phyloP scores from a whole-genome alignment of 2,797 vertebrate species.

The Anolis apletophallus region DNA sequence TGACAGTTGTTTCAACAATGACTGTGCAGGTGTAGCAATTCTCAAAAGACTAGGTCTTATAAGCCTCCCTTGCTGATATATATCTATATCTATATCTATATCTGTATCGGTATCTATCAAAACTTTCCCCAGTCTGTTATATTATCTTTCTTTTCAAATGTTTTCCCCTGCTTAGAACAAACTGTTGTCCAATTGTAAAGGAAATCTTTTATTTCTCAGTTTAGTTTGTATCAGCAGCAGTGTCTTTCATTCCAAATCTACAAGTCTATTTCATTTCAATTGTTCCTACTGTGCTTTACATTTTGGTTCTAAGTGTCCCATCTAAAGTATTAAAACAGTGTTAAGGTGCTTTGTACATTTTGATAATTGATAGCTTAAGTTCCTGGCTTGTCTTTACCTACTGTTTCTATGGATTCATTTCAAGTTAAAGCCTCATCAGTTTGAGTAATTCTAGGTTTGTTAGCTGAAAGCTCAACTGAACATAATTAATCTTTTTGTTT shows the following conservation, averaged over 20 bases:
- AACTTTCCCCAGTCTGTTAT: neutral
- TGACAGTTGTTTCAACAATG: neutral
- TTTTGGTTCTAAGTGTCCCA: conserved; percentile 6
- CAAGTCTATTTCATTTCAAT: conserved; percentile 20
- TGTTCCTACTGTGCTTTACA: conserved; percentile 8
- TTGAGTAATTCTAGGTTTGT: conserved; percentile 19
- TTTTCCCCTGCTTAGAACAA: neutral
- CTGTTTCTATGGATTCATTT: conserved; percentile 31
- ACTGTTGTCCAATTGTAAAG: neutral
- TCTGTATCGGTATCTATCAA: neutral
- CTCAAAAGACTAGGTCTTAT: neutral
- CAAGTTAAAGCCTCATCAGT: conserved; percentile 29
- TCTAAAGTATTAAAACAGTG: conserved; percentile 12
- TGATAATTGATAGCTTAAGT: conserved; percentile 40
- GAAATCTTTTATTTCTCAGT: neutral
- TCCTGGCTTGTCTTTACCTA: conserved; percentile 1
- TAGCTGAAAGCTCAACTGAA: conserved; percentile 25
- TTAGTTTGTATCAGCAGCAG: conserved; percentile 1
- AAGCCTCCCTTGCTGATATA: neutral
- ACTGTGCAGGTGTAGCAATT: neutral
- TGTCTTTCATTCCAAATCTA: conserved; percentile 15
- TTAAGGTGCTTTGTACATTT: conserved; percentile 25
- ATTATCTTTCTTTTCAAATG: neutral
- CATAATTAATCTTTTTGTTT: conserved; percentile 31
- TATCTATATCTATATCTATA: no score